Conservation (phyloP, 1,140 invertebrate genomes). For the Homarus americanus region DNA sequence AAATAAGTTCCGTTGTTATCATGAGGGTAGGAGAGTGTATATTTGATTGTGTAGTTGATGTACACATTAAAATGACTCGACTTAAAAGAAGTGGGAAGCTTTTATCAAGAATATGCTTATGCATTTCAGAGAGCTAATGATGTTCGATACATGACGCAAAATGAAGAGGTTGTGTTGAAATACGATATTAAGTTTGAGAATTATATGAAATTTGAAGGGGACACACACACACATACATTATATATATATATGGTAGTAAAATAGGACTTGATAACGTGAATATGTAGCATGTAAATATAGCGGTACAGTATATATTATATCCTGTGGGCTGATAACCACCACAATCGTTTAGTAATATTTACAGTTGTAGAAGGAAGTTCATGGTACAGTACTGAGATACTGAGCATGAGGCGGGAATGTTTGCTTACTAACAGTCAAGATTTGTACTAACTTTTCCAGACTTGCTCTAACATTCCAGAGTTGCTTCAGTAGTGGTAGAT, state of each 20-base stretch:
- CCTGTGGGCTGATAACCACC: too few species aligned
- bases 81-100: not conserved
- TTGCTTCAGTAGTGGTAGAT: constrained; percentile 58
- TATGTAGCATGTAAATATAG: not conserved
- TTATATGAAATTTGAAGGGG: too few species aligned
- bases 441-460: constrained; percentile 54
- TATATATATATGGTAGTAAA: not conserved
- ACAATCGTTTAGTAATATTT: not conserved
- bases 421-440: constrained; percentile 15
- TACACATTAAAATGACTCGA: not conserved
- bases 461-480: constrained; percentile 43
- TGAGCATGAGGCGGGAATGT: constrained; percentile 29
- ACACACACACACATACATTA: not conserved
- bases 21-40: not conserved
- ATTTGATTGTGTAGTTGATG: not conserved
- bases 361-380: not conserved
- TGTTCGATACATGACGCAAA: not conserved
- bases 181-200: too few species aligned
- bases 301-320: too few species aligned
- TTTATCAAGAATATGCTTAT: too few species aligned
- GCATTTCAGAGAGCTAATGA: too few species aligned
- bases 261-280: too few species aligned
- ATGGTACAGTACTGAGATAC: not conserved
- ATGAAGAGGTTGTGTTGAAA: not conserved
- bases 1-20: not conserved